A percentile compares a stretch with the other conserved stretches of the same genome.
phyloP scores from a whole-genome alignment of 2,888 invertebrate species.

The Notodonta ziczac region DNA sequence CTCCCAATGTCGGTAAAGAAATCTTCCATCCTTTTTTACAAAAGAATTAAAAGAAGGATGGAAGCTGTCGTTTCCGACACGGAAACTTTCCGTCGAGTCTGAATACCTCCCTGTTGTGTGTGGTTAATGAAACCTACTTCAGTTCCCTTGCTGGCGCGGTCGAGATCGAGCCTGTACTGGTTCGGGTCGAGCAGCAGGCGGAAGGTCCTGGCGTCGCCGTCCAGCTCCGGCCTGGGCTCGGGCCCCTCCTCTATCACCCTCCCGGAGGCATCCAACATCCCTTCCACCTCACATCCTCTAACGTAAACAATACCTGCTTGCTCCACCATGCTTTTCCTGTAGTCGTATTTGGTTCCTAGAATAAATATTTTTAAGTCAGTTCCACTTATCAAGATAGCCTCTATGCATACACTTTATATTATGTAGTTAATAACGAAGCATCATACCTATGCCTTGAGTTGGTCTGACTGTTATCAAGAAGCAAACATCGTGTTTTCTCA shows the following conservation, averaged over 20 bases:
- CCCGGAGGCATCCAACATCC: conserved; percentile 98
- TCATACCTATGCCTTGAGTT: conserved; percentile 90
- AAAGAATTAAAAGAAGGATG: too few species aligned
- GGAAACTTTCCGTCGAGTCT: too few species aligned
- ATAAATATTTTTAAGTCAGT: neutral
- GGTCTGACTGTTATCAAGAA: conserved; percentile 97
- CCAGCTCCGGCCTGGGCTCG: conserved; percentile 93
- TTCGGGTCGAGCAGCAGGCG: conserved; percentile 98
- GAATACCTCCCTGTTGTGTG: too few species aligned
- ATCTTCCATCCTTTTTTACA: too few species aligned
- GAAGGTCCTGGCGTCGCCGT: conserved; percentile 96
- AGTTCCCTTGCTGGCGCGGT: conserved; percentile 90
- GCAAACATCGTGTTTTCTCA: conserved; percentile 98
- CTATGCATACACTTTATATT: too few species aligned
- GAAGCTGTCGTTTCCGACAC: too few species aligned
- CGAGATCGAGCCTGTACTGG: conserved; percentile 97
- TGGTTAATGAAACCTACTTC: conserved; percentile 83
- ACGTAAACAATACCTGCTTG: conserved; percentile 97
- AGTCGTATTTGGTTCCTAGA: conserved; percentile 90
- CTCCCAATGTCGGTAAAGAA: too few species aligned
- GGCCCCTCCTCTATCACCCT: conserved; percentile 98
- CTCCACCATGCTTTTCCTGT: conserved; percentile 93
- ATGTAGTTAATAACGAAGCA: neutral
- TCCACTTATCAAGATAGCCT: too few species aligned
- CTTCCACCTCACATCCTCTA: conserved; percentile 99